Base-by-base conservation (phyloP, 2,797 vertebrate genomes). In the Ctenopoma kingsleyae region DNA sequence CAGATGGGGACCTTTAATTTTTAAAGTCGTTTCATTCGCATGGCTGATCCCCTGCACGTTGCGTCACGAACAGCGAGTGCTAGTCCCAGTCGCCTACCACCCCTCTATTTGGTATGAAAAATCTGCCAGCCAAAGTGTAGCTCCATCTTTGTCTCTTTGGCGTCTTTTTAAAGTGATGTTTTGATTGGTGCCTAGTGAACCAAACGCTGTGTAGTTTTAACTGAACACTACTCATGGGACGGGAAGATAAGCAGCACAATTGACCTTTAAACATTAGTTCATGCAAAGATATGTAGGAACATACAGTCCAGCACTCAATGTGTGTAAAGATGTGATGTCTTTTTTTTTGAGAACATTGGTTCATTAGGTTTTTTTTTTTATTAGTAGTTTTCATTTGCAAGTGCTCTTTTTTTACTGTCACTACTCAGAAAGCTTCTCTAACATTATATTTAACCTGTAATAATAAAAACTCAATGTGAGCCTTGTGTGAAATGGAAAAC, bases 1-100 rank as follows among this genome's bases (percentile, higher is more conserved):
- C 90, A 92, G 91, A 93, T 89, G 89, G 88, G 83, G 87, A 80
- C 67, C 84, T 93, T 95, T 71, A 92, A 94, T 94, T 93, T 94
- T 95, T 94, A 94, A 94, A 93, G 83, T 71, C 15, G 85, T 94
- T 93, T 91, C 61, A 65, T 92, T 81, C 76, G 83, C 92, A 58
- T 90, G 91, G 87, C 89, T 87, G 91, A 81, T 67, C 82, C 67
- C 68, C 71, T 15, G 71, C 82, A 71, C 63, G 67, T 90, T 91
- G 90, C 88, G 55, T 92, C 91, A 92, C 62, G 2, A 87, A 85
- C 66, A 55, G 58, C 78, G 86, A 92, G 86, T 87, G 82, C 88
- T 89, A 90, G 91, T 92, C 91, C 87, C 86, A 75, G 74, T 86
- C 78, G 74, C 87, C 78, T 63, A 56, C 69, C 78, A 32, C 59